Conservation (phyloP, 2,113 vertebrate species). For the Rhinichthys klamathensis region DNA sequence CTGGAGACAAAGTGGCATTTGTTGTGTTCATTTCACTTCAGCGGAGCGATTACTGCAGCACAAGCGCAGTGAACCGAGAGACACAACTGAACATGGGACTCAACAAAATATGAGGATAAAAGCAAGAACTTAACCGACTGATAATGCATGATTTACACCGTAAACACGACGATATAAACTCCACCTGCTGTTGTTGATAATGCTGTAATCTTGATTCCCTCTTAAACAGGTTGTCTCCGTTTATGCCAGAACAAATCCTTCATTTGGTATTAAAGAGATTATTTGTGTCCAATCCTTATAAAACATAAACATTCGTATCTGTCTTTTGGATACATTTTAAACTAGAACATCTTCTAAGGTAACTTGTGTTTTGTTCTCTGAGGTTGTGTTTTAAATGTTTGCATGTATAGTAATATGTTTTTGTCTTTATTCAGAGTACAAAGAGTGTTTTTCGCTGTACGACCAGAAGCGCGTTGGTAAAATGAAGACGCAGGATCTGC, state of each 20-base stretch:
- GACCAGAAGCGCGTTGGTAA: conserved; percentile 90
- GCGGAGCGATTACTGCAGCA: neutral
- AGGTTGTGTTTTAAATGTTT: neutral
- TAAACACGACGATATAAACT: neutral
- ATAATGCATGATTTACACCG: neutral
- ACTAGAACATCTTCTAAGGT: neutral
- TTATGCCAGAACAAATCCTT: neutral
- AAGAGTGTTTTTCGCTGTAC: conserved; percentile 94
- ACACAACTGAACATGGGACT: neutral
- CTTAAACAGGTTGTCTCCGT: conserved; percentile 11
- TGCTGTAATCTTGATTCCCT: neutral
- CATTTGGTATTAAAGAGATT: conserved; percentile 15
- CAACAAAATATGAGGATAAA: neutral
- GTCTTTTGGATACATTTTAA: neutral
- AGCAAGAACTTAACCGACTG: neutral
- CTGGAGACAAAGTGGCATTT: conserved; percentile 1
- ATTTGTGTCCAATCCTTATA: neutral
- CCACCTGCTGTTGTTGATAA: conserved; percentile 19
- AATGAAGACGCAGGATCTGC: conserved; percentile 82
- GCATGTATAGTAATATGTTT: neutral
- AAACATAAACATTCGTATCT: neutral
- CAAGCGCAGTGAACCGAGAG: neutral
- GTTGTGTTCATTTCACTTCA: neutral
- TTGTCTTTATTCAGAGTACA: conserved; percentile 80
- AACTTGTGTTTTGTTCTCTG: too few species aligned